Evolutionary conservation across 2,888 invertebrate genomes (phyloP), one percentile per base, ranked within the genome.

Genomic region (Zygothrica quintamaculata): DNA sequence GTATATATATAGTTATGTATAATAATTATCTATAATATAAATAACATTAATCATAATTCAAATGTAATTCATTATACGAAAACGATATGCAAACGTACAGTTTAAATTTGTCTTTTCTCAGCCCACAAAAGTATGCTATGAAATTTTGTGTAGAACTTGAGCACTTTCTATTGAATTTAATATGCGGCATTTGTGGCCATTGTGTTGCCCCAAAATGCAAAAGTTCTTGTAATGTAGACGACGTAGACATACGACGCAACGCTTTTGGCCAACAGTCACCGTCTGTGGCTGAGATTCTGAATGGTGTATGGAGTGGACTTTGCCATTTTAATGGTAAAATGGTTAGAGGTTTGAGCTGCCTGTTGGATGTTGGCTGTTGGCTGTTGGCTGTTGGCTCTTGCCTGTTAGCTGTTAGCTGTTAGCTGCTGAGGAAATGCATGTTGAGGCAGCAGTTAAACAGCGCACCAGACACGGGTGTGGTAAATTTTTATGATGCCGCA

Each of bases 401-500:
- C n/a, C n/a, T n/a, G n/a, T n/a, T n/a, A n/a, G n/a, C n/a, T n/a
- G n/a, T n/a, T n/a, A n/a, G n/a, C 12, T 44, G 40, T 36, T 11
- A 22, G 25, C n/a, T n/a, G 40, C 11, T 7, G 53, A 36, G 31
- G 29, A 58, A n/a, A 53, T 74, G 66, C 77, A 74, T 74, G 77
- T 77, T 66, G 59, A 66, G 66, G 60, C 77, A 77, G 79, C 77
- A 73, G 79, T 73, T 82, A 60, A 81, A 79, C 82, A 77, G 73
- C 77, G 70, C 60, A 67, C 60, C 79, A 79, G 79, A 79, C 80
- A 75, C 84, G 78, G 78, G 74, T 78, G 78, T 80, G 78, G 81
- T 81, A 79, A 69, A 81, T 82, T 82, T 82, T 81, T 82, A 84
- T 82, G 77, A 78, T 82, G 82, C 82, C 82, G 84, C 84, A 84